Evolutionary conservation across 2,113 vertebrate genomes (phyloP), one percentile per base, ranked within the genome.

Genomic region (Prinia subflava): DNA sequence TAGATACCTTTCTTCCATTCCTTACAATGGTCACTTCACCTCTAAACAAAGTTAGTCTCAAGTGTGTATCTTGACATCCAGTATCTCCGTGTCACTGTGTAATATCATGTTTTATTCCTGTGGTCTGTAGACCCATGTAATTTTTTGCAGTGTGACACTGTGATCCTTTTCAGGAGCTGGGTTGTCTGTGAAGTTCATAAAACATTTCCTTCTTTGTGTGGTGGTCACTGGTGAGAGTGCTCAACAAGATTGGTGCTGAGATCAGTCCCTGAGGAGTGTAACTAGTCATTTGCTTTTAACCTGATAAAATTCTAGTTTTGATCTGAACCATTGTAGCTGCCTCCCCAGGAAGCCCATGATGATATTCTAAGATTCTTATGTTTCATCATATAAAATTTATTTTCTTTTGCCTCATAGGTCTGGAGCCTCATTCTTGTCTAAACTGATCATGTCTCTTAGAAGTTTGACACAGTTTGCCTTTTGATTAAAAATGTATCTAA

Each of bases 41-140:
- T 77, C 44, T 68, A 28, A 68, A 23, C 30, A 18, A 56, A 83
- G 65, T 74, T 82, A 39, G 27, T 69, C 28, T 73, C 13, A n/a
- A 31, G 28, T 8, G 10, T 0, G 0, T 4, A 2, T 52, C 39
- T 76, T 89, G 76, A 15, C 6, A 37, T 33, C 9, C 49, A 71
- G 9, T 73, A 31, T 28, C 5, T 2, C 21, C 1, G 0, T 37
- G 33, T 76, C 44, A 47, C 33, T 23, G 7, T 44, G 15, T 23
- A 46, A 24, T 47, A 41, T 20, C 83, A 8, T 22, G 13, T 22
- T 87, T 59, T 64, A 15, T 90, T 71, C 17, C 55, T 68, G 8
- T 56, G 16, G 23, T 90, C 49, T 88, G 2, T 52, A 76, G 75
- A 88, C 27, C n/a, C 3, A 2, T 42, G 30, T 59, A 12, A 10